Percentiles rank a stretch among this genome's conserved stretches.
phyloP scores from a whole-genome alignment of 2,113 vertebrate species.

The Aleadryas rufinucha region DNA sequence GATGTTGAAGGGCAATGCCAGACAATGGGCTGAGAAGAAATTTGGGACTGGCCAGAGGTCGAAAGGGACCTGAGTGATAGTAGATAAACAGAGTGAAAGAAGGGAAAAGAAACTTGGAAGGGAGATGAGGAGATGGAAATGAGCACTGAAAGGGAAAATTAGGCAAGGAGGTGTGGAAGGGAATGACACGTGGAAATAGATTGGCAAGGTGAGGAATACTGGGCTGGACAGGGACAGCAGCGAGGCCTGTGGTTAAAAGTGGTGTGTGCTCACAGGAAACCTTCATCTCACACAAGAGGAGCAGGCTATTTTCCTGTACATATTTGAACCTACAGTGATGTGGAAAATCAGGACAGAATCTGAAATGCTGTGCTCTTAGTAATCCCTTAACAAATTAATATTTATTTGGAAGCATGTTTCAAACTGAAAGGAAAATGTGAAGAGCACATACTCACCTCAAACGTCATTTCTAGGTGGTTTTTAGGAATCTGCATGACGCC shows the following conservation, averaged over 20 bases:
- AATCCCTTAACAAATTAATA: not conserved
- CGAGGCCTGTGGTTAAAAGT: not conserved
- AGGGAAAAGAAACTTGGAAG: not conserved
- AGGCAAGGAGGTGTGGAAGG: not conserved
- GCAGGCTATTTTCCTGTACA: not conserved
- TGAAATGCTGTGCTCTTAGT: not conserved
- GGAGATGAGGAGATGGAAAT: not conserved
- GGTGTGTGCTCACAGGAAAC: not conserved
- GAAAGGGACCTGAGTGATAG: not conserved
- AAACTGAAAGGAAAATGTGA: not conserved
- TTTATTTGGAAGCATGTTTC: not conserved
- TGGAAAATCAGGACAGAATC: not conserved
- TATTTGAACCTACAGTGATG: not conserved
- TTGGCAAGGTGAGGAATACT: not conserved
- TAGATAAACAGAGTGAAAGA: not conserved
- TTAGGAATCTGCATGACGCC: conserved; percentile 91
- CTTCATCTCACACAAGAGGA: not conserved
- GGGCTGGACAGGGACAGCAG: not conserved
- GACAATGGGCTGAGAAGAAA: not conserved
- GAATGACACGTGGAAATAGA: rapidly evolving
- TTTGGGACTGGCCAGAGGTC: not conserved
- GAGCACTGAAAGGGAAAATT: not conserved
- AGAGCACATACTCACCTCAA: conserved; percentile 80
- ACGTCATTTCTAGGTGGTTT: conserved; percentile 93
- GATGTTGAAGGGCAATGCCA: not conserved